Base-by-base conservation (phyloP, 1,140 invertebrate species). In the Drosophila simulans region DNA sequence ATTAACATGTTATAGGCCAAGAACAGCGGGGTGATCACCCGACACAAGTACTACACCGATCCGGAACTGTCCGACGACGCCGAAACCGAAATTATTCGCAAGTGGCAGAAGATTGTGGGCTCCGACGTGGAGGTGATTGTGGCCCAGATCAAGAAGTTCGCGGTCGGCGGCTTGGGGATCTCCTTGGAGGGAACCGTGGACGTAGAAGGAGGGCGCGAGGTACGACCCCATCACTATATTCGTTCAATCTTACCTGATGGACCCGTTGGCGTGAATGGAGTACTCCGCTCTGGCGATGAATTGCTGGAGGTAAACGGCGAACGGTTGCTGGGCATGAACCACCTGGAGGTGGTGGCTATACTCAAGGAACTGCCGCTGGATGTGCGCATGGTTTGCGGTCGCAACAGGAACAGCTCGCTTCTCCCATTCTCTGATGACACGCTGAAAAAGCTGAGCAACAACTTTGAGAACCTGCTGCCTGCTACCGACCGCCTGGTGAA, bases 151-250 rank as follows among this genome's bases (percentile, higher is more conserved):
- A 96, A 95, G 90, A 99, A 97, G 93, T 97, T 95, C 92, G 96
- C 95, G 66, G 97, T 96, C 93, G 97, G 98, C 66, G 98, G 98
- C 15, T 94, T 99, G 25, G 98, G 98, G 8, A 99, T 99, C 69
- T 98, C 97, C 60, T 93, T 99, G 52, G 98, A 99, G 92, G 98
- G 98, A 49, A 99, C 98, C 0, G 98, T 98, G 17, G 98, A 98
- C 88, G 97, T 98, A 39, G 97, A 98, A 92, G 97, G 97, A 73
- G 97, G 97, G 3, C 94, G 95, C 20, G 97, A 98, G 94, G 96
- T 98, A 58, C 94, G 98, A 75, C 96, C 98, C 49, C 96, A 99
- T 94, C 96, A 98, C 93, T 98, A 98, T 91, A 98, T 98, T 82
- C 94, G 97, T 69, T 98, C 97, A 27, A 98, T 99, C 77, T 93